Evolutionary conservation across 2,113 vertebrate species (phyloP), one percentile per base, ranked within the genome.

Genomic region (Oryzias woworae): DNA sequence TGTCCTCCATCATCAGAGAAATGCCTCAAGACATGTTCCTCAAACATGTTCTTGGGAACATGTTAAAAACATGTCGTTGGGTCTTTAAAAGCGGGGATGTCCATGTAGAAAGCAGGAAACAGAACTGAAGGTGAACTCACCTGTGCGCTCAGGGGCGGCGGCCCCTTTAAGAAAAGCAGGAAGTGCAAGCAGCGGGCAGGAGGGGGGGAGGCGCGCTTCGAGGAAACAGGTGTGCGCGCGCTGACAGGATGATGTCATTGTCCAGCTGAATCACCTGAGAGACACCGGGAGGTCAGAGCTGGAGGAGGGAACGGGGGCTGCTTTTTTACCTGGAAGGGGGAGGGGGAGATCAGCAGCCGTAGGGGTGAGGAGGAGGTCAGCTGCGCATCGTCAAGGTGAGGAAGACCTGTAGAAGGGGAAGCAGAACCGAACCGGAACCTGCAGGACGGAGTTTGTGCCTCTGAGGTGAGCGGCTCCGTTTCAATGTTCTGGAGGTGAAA

Each of bases 161-260:
- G 14, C 65, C 75, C 61, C 89, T 92, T 92, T 92, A 92, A 92
- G 78, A 77, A 44, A 72, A 52, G 62, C 80, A 64, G 75, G 75
- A 82, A 80, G 73, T 69, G 55, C 7, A 0, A 2, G 28, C 28
- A 53, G 41, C 50, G 31, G 41, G 48, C 14, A 26, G 55, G 62
- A 56, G 67, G 77, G 16, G 65, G 65, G 89, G 89, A 20, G 90
- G 83, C 10, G 87, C 77, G 83, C 77, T 56, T 51, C 53, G 71
- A 78, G 89, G 88, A 87, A 89, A 88, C 91, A 92, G 91, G 86
- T 88, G 91, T 91, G 84, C 74, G 79, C 69, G 73, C 69, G 73
- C 71, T 41, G 78, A 87, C 54, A 82, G 70, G 81, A 87, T 92
- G 91, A 92, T 90, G 89, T 92, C 89, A 92, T 92, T 82, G 58